phyloP scores from a whole-genome alignment of 2,888 invertebrate genomes.

The Poecilobothrus nobilitatus region DNA sequence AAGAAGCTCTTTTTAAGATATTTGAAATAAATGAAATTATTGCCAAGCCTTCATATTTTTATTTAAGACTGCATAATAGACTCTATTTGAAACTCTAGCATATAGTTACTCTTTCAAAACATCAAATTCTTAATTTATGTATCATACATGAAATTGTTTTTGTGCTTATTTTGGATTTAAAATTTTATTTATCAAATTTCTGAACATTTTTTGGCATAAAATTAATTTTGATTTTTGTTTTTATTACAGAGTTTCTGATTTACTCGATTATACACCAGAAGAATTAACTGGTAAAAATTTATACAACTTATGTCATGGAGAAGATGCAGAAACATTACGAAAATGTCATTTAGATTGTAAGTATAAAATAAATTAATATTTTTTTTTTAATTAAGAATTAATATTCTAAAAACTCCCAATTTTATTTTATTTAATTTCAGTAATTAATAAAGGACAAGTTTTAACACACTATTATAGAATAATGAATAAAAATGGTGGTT shows the following conservation, averaged over 20 bases:
- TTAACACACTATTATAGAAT: constrained; percentile 91
- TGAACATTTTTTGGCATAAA: too few species aligned
- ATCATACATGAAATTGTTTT: too few species aligned
- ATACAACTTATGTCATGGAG: constrained; percentile 90
- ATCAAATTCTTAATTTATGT: too few species aligned
- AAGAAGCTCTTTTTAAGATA: too few species aligned
- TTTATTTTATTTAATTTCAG: constrained; percentile 48
- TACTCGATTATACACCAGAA: constrained; percentile 87
- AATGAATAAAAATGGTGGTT: constrained; percentile 94
- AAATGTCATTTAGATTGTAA: constrained; percentile 94
- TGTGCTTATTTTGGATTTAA: too few species aligned
- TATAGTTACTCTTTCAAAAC: too few species aligned
- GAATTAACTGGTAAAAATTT: constrained; percentile 89
- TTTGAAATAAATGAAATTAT: too few species aligned
- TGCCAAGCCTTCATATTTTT: too few species aligned
- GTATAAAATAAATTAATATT: constrained; percentile 42
- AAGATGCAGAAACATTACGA: constrained; percentile 86
- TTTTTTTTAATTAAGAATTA: background rate
- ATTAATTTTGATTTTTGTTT: too few species aligned
- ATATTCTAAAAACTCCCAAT: background rate
- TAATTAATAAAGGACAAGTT: constrained; percentile 93
- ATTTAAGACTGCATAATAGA: too few species aligned
- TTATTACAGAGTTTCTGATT: constrained; percentile 70
- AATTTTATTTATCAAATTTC: too few species aligned
- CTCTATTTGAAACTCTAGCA: too few species aligned